Conservation (phyloP, 2,888 invertebrate genomes). For the Acanthacorydalis orientalis region DNA sequence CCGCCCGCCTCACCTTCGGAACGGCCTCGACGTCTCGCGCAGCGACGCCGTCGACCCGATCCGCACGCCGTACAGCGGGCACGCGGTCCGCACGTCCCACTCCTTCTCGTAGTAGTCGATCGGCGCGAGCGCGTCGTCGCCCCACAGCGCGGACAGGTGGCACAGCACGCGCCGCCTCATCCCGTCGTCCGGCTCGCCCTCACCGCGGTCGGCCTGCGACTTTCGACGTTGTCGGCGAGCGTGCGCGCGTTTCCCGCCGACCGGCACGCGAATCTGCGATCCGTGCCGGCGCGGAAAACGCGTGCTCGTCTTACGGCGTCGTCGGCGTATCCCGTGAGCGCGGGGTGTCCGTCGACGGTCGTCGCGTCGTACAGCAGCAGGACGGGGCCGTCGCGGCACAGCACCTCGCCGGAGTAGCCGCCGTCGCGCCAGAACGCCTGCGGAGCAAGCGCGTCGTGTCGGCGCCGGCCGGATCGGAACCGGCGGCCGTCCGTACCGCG, state of each 20-base stretch:
- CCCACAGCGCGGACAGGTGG: background rate
- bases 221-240: slow-evolving; percentile 1
- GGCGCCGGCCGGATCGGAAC: no score
- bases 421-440: slow-evolving; percentile 16
- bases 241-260: slow-evolving; percentile 10
- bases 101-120: background rate
- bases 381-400: slow-evolving; percentile 12
- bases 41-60: background rate
- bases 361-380: slow-evolving; percentile 13
- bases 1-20: background rate
- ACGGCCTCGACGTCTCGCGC: background rate
- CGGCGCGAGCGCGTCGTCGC: background rate
- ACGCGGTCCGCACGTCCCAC: background rate
- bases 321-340: slow-evolving; percentile 12
- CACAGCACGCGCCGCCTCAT: background rate
- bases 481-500: no score
- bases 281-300: slow-evolving; percentile 11
- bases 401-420: slow-evolving; percentile 14
- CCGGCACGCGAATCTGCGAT: slow-evolving; percentile 13
- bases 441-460: no score
- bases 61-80: background rate
- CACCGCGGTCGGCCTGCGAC: no score
- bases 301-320: background rate
- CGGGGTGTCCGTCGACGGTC: slow-evolving; percentile 8
- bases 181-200: background rate